phyloP scores from a whole-genome alignment of 2,797 vertebrate species.

The Rhincodon typus region DNA sequence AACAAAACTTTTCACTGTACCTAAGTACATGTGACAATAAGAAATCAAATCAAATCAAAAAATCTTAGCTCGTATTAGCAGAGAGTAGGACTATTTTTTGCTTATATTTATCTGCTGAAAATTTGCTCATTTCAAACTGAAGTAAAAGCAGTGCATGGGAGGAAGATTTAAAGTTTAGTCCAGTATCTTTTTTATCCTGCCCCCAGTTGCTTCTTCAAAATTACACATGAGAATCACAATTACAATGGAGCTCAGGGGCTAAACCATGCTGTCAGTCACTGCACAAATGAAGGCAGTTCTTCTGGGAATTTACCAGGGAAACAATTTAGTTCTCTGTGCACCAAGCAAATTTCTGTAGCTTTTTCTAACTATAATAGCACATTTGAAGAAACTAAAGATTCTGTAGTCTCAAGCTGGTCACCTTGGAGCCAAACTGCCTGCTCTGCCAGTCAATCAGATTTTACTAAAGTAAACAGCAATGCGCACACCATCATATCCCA shows the following conservation, averaged over 20 bases:
- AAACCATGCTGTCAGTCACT: neutral
- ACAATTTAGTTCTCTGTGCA: neutral
- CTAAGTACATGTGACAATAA: too few relatives aligned
- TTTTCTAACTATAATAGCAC: neutral
- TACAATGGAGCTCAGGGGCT: neutral
- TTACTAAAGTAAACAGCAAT: constrained; percentile 47
- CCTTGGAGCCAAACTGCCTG: neutral
- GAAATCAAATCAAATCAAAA: too few relatives aligned
- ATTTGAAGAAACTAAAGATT: neutral
- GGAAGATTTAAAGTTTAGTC: too few relatives aligned
- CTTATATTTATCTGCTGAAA: neutral
- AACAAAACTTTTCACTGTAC: too few relatives aligned
- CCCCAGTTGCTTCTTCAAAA: neutral
- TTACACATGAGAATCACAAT: neutral
- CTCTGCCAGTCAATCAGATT: constrained; percentile 13
- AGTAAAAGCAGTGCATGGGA: neutral
- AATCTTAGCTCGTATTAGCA: too few relatives aligned
- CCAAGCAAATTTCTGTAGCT: neutral
- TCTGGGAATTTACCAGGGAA: neutral
- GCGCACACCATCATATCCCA: constrained; percentile 43
- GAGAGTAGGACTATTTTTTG: too few relatives aligned
- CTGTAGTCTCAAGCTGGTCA: constrained; percentile 35
- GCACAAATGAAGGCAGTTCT: neutral
- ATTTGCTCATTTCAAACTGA: neutral
- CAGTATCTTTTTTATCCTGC: neutral